A percentile compares a stretch with the other conserved stretches of the same genome.
These are phyloP conservation scores for Lordiphosa fenestrarum DNA, from an alignment of 2,888 invertebrate species.

Conservation along the genomic window DNA sequence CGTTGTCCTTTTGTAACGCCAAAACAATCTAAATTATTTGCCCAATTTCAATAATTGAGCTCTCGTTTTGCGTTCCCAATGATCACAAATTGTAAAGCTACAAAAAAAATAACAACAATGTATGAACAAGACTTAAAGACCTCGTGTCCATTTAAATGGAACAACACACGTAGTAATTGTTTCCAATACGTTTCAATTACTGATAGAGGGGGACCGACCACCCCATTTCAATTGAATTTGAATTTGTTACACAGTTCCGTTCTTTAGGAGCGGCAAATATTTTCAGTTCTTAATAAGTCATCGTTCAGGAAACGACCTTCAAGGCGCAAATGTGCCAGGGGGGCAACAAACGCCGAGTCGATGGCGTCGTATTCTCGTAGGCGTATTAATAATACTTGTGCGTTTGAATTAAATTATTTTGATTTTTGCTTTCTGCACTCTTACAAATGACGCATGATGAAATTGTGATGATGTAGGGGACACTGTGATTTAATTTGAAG, in stretches of 20 bases:
- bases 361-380: conserved; percentile 26
- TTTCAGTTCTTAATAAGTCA: conserved; percentile 35
- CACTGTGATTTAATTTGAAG: no score
- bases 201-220: neutral
- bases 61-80: conserved; percentile 25
- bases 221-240: conserved; percentile 47
- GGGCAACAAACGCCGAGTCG: conserved; percentile 38
- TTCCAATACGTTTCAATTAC: conserved; percentile 57
- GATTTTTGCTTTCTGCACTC: no score
- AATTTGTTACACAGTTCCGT: conserved; percentile 35
- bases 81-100: conserved; percentile 28
- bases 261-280: conserved; percentile 15
- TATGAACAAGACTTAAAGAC: conserved; percentile 13
- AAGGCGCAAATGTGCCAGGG: conserved; percentile 17
- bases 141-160: conserved; percentile 38
- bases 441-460: no score
- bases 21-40: conserved; percentile 34
- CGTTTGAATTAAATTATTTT: neutral
- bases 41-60: conserved; percentile 46
- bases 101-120: conserved; percentile 10
- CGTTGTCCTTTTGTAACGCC: conserved; percentile 2
- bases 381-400: neutral
- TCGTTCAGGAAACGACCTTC: conserved; percentile 51
- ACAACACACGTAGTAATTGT: conserved; percentile 43
- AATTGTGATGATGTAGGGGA: no score